Evolutionary conservation across 2,797 vertebrate genomes (phyloP).

Genomic region (Rhabdomys pumilio): DNA sequence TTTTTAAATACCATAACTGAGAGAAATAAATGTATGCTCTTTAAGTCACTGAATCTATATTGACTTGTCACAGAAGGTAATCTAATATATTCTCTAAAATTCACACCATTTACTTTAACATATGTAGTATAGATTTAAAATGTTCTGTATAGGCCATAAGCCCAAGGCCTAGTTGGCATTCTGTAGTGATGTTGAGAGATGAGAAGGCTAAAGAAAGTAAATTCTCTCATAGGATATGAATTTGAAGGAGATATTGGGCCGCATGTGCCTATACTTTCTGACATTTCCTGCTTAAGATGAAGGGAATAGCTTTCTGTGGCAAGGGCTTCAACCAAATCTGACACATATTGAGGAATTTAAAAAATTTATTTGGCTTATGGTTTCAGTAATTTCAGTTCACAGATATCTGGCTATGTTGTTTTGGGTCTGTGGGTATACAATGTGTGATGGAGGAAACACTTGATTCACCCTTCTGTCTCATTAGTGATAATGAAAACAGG

Average conservation of each 20-base stretch:
- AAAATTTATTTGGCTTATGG: background rate
- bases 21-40: background rate
- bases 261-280: accelerated
- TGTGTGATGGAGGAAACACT: background rate
- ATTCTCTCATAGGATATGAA: background rate
- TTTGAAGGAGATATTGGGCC: background rate
- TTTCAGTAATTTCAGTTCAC: background rate
- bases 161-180: background rate
- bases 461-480: background rate
- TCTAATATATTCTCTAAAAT: background rate
- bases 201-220: background rate
- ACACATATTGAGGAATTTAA: background rate
- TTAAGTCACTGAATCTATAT: background rate
- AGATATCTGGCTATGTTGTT: background rate
- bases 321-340: background rate
- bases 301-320: accelerated
- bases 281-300: background rate
- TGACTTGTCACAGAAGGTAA: background rate
- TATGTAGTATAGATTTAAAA: background rate
- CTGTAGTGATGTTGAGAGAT: background rate
- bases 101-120: no score
- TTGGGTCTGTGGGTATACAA: background rate
- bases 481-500: background rate
- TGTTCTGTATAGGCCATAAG: background rate
- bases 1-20: background rate